These are phyloP conservation scores for Elaphurus davidianus DNA, from an alignment of 2,113 vertebrate genomes.

Conservation along the genomic window DNA sequence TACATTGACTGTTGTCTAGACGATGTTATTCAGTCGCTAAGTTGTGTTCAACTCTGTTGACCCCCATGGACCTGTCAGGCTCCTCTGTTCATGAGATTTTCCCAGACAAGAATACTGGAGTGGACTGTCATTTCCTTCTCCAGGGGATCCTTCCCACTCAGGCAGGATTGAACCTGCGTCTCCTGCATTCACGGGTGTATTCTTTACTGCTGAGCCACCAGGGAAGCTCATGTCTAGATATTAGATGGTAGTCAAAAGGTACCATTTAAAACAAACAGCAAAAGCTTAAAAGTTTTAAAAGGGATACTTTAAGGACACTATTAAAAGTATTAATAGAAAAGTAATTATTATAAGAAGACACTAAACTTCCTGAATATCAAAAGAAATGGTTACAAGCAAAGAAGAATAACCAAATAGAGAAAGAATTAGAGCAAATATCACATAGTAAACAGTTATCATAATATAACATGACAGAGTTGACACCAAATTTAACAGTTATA, in stretches of 20 bases:
- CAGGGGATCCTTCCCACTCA: not conserved
- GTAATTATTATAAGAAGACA: not conserved
- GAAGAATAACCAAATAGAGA: not conserved
- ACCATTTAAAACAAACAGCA: not conserved
- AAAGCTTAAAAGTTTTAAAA: not conserved
- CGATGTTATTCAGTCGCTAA: not conserved
- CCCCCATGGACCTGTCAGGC: not conserved
- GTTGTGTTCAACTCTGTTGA: not conserved
- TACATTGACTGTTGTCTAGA: not conserved
- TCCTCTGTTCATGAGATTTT: not conserved
- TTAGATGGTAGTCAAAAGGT: not conserved
- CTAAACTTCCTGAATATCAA: not conserved
- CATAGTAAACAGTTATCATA: not conserved
- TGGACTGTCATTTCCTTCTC: not conserved
- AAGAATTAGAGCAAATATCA: not conserved
- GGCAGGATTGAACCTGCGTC: not conserved
- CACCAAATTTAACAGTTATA: not conserved
- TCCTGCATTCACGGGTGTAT: not conserved
- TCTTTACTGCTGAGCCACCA: not conserved
- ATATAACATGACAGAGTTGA: not conserved
- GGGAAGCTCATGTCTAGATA: not conserved
- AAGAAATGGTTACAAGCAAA: not conserved
- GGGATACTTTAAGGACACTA: not conserved
- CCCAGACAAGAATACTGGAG: not conserved
- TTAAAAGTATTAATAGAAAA: conserved; percentile 2